A percentile compares a stretch with the other conserved stretches of the same genome.
These are phyloP conservation scores for Chymomyza costata DNA, from an alignment of 1,140 invertebrate species.

Conservation along the genomic window DNA sequence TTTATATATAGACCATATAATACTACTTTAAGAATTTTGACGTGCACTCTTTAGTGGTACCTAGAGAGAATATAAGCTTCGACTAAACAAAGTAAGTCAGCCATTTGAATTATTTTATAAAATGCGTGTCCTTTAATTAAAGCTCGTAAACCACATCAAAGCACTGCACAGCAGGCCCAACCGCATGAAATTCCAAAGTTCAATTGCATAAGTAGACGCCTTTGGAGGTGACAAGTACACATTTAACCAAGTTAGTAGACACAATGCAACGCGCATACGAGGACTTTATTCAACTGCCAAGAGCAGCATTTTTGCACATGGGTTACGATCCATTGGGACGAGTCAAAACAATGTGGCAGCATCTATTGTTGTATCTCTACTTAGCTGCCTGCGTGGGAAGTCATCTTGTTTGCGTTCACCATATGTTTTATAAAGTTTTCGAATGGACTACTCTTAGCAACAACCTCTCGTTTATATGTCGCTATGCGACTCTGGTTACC, in stretches of 20 bases:
- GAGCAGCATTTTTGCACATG: constrained; percentile 8
- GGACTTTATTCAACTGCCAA: constrained; percentile 30
- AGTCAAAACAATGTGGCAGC: neutral
- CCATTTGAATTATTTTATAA: constrained; percentile 9
- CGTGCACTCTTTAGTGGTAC: no score
- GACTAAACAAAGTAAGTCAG: no score
- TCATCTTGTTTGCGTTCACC: constrained; percentile 14
- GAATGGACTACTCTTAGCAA: constrained; percentile 21
- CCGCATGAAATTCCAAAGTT: constrained; percentile 6
- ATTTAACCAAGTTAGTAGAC: neutral
- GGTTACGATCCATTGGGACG: constrained; percentile 25
- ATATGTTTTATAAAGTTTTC: constrained; percentile 23
- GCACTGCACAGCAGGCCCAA: no score
- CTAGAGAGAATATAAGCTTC: no score
- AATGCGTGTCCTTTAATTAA: no score
- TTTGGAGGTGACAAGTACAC: neutral
- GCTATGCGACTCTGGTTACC: constrained; percentile 35
- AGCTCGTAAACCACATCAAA: no score
- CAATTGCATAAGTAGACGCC: neutral
- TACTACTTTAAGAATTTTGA: no score
- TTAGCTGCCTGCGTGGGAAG: constrained; percentile 16
- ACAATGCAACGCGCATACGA: no score
- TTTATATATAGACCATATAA: no score
- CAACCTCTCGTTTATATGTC: constrained; percentile 22
- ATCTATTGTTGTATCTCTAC: constrained; percentile 14